These are phyloP conservation scores for Eucriotettix oculatus DNA, from an alignment of 2,888 invertebrate species.

Conservation along the genomic window DNA sequence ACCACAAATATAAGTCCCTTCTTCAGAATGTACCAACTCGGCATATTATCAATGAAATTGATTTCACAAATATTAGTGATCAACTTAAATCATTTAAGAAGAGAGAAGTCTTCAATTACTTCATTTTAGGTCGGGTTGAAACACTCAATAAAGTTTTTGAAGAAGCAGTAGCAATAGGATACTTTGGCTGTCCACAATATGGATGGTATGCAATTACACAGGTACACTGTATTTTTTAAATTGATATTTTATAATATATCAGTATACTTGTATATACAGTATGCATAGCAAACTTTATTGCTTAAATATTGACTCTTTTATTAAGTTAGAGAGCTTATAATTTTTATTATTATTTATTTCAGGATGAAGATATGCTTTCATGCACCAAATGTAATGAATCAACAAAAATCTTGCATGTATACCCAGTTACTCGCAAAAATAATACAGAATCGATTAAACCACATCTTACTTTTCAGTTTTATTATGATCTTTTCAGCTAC, in stretches of 20 bases:
- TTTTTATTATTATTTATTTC: background rate
- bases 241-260: background rate
- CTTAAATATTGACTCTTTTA: no score
- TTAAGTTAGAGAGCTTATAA: no score
- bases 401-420: background rate
- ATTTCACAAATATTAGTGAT: slow-evolving; percentile 22
- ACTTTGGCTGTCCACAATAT: slow-evolving; percentile 59
- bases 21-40: slow-evolving; percentile 79
- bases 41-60: slow-evolving; percentile 50
- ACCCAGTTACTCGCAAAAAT: background rate
- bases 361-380: background rate
- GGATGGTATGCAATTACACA: slow-evolving; percentile 77
- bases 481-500: background rate
- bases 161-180: slow-evolving; percentile 53
- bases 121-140: slow-evolving; percentile 56
- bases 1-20: slow-evolving; percentile 82
- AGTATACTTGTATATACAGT: no score
- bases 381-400: background rate
- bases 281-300: no score
- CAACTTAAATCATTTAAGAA: slow-evolving; percentile 59
- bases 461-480: background rate
- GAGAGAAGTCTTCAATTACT: slow-evolving; percentile 78
- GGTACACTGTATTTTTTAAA: slow-evolving; percentile 19
- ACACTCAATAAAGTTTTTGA: slow-evolving; percentile 55
- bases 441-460: background rate